Conservation (phyloP, 2,888 invertebrate species). For the Embidobia sp. region DNA sequence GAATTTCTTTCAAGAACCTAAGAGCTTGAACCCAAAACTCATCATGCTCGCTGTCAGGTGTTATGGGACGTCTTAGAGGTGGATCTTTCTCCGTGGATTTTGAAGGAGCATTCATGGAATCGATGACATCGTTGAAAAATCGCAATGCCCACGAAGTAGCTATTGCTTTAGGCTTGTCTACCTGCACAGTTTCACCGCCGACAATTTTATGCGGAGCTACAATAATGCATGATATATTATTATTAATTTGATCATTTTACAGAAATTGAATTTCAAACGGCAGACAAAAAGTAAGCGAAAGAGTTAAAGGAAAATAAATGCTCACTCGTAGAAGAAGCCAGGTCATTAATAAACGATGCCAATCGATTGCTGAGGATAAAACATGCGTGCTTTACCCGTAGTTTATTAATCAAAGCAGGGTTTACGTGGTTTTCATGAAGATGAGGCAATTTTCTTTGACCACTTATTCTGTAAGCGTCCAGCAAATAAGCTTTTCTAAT, state of each 20-base stretch:
- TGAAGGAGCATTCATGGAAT: constrained; percentile 15
- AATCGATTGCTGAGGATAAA: not conserved
- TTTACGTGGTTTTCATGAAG: constrained; percentile 6
- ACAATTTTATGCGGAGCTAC: not conserved
- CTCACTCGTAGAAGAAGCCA: not conserved
- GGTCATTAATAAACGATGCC: not conserved
- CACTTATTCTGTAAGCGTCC: constrained; percentile 4
- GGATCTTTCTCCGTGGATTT: constrained; percentile 10
- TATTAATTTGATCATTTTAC: not conserved
- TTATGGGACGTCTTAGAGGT: constrained; percentile 10
- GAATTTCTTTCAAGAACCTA: not conserved
- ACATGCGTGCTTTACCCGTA: constrained; percentile 23
- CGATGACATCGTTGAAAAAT: constrained; percentile 16
- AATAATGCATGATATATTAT: no score
- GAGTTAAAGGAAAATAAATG: not conserved
- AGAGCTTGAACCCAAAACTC: constrained; percentile 7
- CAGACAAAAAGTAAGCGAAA: no score
- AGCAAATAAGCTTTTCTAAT: not conserved
- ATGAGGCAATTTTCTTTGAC: not conserved
- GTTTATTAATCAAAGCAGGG: constrained; percentile 5
- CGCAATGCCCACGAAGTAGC: constrained; percentile 18
- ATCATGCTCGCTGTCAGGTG: not conserved
- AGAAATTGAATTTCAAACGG: not conserved
- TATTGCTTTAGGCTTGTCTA: not conserved
- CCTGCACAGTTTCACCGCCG: not conserved